phyloP scores from a whole-genome alignment of 2,888 invertebrate genomes.

The Watsonalla cultraria region DNA sequence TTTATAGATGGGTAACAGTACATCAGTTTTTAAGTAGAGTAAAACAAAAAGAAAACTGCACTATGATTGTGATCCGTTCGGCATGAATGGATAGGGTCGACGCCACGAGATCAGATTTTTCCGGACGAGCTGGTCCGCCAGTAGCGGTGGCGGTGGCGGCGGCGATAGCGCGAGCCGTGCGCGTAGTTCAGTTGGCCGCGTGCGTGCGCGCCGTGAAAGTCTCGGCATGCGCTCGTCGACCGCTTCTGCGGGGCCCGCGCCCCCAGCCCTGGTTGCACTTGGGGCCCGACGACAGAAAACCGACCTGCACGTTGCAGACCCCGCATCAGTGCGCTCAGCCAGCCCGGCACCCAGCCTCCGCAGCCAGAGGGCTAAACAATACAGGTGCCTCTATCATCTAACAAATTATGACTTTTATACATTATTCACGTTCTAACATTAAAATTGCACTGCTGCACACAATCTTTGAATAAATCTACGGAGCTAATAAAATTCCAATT shows the following conservation, averaged over 20 bases:
- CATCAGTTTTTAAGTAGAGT: slow-evolving; percentile 56
- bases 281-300: slow-evolving; percentile 80
- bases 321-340: slow-evolving; percentile 51
- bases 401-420: slow-evolving; percentile 17
- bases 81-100: slow-evolving; percentile 74
- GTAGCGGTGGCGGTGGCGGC: slow-evolving; percentile 33
- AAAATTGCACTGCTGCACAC: no score
- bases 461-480: no score
- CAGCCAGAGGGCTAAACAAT: slow-evolving; percentile 72
- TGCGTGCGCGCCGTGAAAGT: slow-evolving; percentile 75
- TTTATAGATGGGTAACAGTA: slow-evolving; percentile 35
- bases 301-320: slow-evolving; percentile 70
- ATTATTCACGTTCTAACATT: no score
- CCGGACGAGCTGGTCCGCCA: slow-evolving; percentile 54
- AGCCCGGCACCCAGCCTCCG: slow-evolving; percentile 78
- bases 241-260: slow-evolving; percentile 28
- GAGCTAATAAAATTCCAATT: no score
- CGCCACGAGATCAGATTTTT: slow-evolving; percentile 68
- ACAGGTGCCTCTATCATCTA: slow-evolving; percentile 50
- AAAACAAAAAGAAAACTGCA: slow-evolving; percentile 65
- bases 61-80: slow-evolving; percentile 59
- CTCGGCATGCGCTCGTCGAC: slow-evolving; percentile 64
- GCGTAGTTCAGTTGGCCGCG: slow-evolving; percentile 63
- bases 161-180: slow-evolving; percentile 50
- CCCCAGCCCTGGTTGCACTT: slow-evolving; percentile 33